Evolutionary conservation across 1,140 invertebrate species (phyloP), one percentile per base, ranked within the genome.

Genomic region (Bemisia tabaci): DNA sequence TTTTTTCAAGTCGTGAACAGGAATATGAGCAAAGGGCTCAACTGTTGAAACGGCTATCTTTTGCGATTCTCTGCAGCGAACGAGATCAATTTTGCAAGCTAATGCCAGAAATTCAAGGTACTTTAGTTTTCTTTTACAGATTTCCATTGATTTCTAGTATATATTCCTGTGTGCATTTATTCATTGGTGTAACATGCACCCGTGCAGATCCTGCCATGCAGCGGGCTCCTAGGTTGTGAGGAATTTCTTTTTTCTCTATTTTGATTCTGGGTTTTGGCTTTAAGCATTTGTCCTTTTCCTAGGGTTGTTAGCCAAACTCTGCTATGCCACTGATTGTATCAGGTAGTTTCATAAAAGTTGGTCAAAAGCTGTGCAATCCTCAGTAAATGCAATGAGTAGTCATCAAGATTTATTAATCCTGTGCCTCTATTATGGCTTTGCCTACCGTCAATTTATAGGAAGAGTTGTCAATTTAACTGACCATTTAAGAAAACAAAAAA

Each of bases 51-150:
- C 79, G 92, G 68, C 77, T 97, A 24, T 90, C 92, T 2, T 96
- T 96, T 75, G 90, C 94, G 59, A 90, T 97, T 71, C 90, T 94
- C 72, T 94, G 92, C 75, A 92, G 91, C 74, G 91, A 95, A 74
- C 85, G 85, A 63, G 94, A 97, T 79, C 94, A 97, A 75, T 96
- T 95, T 79, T 86, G 92, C 71, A 89, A 90, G 75, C 89, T 91
- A 70, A 91, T 95, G 85, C 91, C 92, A 21, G 93, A 95, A 75
- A 95, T 97, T 73, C 93, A 95, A 85, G 92, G 91, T 93, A 77
- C 72, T 59, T 68, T 21, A 24, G 1, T 60, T 26, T 60, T 60
- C 12, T 65, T 59, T 24, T 61, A 24, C 39, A 22, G 26, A 24
- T 61, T 22, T 33, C 11, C 9, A 24, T 24, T 2, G 21, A n/a